These are phyloP conservation scores for Ceyx cyanopectus DNA, from an alignment of 2,113 vertebrate genomes.

Conservation along the genomic window DNA sequence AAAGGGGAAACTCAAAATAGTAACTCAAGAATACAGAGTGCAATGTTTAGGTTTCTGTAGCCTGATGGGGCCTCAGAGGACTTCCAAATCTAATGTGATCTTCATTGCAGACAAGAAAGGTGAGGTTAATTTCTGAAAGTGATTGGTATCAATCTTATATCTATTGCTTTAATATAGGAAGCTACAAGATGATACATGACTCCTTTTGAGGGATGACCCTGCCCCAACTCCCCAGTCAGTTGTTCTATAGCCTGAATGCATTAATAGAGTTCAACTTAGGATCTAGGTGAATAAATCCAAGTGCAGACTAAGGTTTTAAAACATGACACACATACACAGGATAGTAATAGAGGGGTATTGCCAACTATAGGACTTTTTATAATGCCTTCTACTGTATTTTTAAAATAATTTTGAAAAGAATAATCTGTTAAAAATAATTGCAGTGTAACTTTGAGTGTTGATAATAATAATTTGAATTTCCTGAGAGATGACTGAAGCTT, in stretches of 20 bases:
- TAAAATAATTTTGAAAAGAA: neutral
- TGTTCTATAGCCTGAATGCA: neutral
- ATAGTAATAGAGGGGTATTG: neutral
- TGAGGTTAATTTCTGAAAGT: neutral
- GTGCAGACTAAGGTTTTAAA: neutral
- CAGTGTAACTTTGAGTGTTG: neutral
- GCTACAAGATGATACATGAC: neutral
- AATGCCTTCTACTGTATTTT: neutral
- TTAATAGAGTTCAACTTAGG: neutral
- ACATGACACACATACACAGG: neutral
- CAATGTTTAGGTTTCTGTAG: neutral
- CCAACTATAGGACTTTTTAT: neutral
- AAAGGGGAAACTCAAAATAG: neutral
- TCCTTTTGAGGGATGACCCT: neutral
- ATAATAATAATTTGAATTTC: neutral
- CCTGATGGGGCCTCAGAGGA: neutral
- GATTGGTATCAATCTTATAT: neutral
- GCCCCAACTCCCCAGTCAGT: neutral
- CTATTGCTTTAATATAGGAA: neutral
- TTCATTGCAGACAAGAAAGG: neutral
- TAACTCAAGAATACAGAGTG: neutral
- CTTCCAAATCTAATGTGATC: neutral
- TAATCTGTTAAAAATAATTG: neutral
- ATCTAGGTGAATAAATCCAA: neutral
- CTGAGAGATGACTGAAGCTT: neutral